phyloP scores from a whole-genome alignment of 2,888 invertebrate genomes.

The Molorchus minor region DNA sequence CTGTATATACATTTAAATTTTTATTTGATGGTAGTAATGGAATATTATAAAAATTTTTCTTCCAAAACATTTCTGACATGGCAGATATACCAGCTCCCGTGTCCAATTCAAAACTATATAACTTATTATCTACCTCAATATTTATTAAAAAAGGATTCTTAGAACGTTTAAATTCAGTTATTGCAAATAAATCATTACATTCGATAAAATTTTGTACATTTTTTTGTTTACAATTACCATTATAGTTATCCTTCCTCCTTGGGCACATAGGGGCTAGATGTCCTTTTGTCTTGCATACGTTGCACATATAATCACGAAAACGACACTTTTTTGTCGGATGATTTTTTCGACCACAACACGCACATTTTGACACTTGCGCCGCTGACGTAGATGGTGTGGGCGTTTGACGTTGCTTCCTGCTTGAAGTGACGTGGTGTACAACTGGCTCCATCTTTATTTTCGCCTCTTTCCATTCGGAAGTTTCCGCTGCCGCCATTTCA shows the following conservation, averaged over 20 bases:
- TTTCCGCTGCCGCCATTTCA: slow-evolving; percentile 19
- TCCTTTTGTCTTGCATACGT: slow-evolving; percentile 24
- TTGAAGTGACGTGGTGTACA: slow-evolving; percentile 11
- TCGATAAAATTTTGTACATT: slow-evolving; percentile 26
- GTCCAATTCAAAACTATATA: too few relatives aligned
- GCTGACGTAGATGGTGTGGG: slow-evolving; percentile 3
- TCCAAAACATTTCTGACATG: too few relatives aligned
- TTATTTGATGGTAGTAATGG: too few relatives aligned
- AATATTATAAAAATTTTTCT: too few relatives aligned
- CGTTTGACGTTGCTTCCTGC: slow-evolving; percentile 8
- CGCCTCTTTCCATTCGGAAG: not conserved
- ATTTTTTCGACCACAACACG: slow-evolving; percentile 24
- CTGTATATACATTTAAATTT: too few relatives aligned
- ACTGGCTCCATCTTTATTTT: slow-evolving; percentile 3
- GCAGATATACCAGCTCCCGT: too few relatives aligned
- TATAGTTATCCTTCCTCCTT: slow-evolving; percentile 19
- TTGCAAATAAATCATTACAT: slow-evolving; percentile 6
- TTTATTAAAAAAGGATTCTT: too few relatives aligned
- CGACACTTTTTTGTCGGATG: slow-evolving; percentile 20
- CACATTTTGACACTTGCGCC: slow-evolving; percentile 10
- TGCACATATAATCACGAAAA: slow-evolving; percentile 21
- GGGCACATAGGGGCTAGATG: slow-evolving; percentile 24
- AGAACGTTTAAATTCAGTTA: not conserved
- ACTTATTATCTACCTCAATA: too few relatives aligned
- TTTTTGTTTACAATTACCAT: slow-evolving; percentile 2